Evolutionary conservation across 2,797 vertebrate genomes (phyloP).

Genomic region (Sebastes trivittatus): DNA sequence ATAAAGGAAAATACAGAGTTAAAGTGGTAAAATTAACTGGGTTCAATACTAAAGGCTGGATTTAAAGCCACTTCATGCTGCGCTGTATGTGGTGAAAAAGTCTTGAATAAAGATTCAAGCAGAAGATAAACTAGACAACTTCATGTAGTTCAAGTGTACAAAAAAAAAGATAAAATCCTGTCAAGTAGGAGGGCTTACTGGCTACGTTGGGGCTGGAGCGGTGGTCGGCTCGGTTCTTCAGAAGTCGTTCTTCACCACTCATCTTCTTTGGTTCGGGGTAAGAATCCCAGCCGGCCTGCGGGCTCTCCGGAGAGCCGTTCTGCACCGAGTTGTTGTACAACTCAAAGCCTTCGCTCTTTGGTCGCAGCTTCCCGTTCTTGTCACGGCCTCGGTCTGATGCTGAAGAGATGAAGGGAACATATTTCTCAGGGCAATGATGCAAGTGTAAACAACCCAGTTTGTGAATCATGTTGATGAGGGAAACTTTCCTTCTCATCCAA

Average conservation of each 20-base stretch:
- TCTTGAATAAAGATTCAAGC: neutral
- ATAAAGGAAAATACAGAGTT: neutral
- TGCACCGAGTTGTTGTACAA: slow-evolving; percentile 92
- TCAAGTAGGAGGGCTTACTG: slow-evolving; percentile 82
- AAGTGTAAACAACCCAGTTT: slow-evolving; percentile 29
- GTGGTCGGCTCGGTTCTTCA: slow-evolving; percentile 94
- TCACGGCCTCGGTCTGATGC: slow-evolving; percentile 89
- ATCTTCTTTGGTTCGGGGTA: slow-evolving; percentile 94
- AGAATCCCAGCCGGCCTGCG: slow-evolving; percentile 90
- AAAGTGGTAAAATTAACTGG: neutral
- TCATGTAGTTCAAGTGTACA: neutral
- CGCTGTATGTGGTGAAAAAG: neutral
- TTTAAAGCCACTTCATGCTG: neutral
- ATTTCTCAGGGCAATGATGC: slow-evolving; percentile 80
- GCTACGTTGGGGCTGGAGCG: slow-evolving; percentile 99
- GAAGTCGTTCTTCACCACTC: slow-evolving; percentile 89
- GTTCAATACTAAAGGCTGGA: neutral
- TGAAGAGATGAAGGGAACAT: slow-evolving; percentile 71
- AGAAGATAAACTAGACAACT: neutral
- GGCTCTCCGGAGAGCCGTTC: slow-evolving; percentile 95
- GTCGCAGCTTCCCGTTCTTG: slow-evolving; percentile 92
- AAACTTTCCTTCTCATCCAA: slow-evolving; percentile 57
- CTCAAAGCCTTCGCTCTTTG: slow-evolving; percentile 99
- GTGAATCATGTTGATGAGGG: slow-evolving; percentile 48
- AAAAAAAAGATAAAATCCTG: neutral